Base-by-base conservation (phyloP, 2,888 invertebrate species). In the Pseudeuparius sepicola region DNA sequence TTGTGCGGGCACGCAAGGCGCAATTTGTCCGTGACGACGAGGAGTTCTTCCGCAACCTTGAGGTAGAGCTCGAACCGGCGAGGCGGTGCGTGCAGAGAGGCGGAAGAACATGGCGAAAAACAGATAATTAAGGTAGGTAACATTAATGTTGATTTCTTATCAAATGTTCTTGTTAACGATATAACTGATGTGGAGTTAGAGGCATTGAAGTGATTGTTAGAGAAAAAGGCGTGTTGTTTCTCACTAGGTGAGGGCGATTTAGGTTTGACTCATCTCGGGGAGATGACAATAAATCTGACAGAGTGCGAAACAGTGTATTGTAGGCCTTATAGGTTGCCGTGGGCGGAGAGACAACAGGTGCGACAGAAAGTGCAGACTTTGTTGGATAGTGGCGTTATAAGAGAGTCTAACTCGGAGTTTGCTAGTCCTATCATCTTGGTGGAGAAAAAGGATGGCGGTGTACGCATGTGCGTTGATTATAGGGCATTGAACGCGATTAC, bases 401-500 rank as follows among this genome's bases (percentile, higher is more conserved):
- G 36, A 27, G 41, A 36, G 14, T 23, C 23, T 15, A 11, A 36
- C 11, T 42, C 43, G 13, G 23, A 16, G 6, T 43, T 30, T 34
- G 39, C 39, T 3, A 44, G 44, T 34, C 43, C 39, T 6, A 36
- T 41, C 6, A 18, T 43, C 2, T 13, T 43, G 9, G 32, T 43
- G 6, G 10, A 13, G 4, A 41, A 41, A 26, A 41, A 41, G n/a
- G n/a, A n/a, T n/a, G n/a, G n/a, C n/a, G n/a, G n/a, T n/a, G n/a
- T n/a, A n/a, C n/a, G n/a, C n/a, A n/a, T n/a, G n/a, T n/a, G n/a
- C n/a, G 44, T 53, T 2, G 53, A 53, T 28, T 59, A 47, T 16
- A 31, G 56, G 4, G 31, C 27, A 13, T 31, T 59, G 3, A 61
- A 60, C 36, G 26, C 30, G 2, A 40, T 42, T 3, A 57, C 54